Base-by-base conservation (phyloP, 2,888 invertebrate genomes). In the Ormyrus pomaceus region DNA sequence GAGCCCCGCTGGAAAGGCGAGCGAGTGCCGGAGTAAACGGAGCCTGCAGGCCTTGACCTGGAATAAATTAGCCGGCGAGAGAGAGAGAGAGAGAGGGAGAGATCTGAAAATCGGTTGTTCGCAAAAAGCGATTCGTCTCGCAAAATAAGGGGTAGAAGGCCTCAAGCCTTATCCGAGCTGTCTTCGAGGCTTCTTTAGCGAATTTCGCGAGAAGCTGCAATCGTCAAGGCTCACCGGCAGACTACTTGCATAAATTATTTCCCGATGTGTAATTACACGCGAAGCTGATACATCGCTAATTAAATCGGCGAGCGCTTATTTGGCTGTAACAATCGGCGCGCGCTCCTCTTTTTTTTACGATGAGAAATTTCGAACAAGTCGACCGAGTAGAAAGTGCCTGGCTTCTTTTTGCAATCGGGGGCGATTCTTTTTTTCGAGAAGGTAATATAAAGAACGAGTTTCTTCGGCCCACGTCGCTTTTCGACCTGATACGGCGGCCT, bases 21-120 rank as follows among this genome's bases (percentile, higher is more conserved):
- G 34, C 34, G 34, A 34, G 34, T 34, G 4, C 34, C 34, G 34
- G 34, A 34, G 34, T 34, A 34, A 34, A 34, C 50, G 51, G n/a
- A 69, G 78, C 58, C 56, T 34, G 76, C 56, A 71, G 58, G 66
- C 81, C 81, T 81, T 81, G 81, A 76, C 81, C 81, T 69, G 76
- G 74, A 75, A 81, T 75, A 64, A 75, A 75, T 68, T 58, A 76
- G n/a, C 58, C 50, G 48, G 11, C 13, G 34, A 34, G 34, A 34
- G 34, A 34, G 34, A 48, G 53, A 50, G 61, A 34, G 50, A 6
- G 9, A 51, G 68, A 6, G 9, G 50, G 68, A 58, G 51, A 56
- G 45, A 53, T 64, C 64, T 55, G 11, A 73, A 73, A 65, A 73
- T 65, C 64, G 65, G 13, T 7, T 48, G 34, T 58, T 53, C 53